A percentile compares a stretch with the other conserved stretches of the same genome.
phyloP scores from a whole-genome alignment of 2,113 vertebrate species.

The Prunella himalayana region DNA sequence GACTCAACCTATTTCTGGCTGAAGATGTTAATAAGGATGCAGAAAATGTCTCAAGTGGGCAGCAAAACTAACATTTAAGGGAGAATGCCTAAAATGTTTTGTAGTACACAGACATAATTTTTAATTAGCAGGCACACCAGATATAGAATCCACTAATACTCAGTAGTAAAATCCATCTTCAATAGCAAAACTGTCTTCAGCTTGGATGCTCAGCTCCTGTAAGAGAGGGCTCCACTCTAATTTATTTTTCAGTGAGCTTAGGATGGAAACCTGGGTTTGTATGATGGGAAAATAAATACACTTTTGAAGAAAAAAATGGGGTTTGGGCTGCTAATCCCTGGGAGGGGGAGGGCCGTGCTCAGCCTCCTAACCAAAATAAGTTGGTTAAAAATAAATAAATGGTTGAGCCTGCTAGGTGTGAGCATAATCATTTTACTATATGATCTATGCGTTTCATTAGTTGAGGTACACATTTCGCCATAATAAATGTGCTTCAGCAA shows the following conservation, averaged over 20 bases:
- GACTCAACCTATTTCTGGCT: constrained; percentile 38
- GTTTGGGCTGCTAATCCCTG: background rate
- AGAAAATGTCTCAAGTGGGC: constrained; percentile 25
- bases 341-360: background rate
- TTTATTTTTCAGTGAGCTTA: background rate
- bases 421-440: constrained; percentile 71
- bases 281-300: constrained; percentile 31
- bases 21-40: constrained; percentile 58
- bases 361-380: constrained; percentile 3
- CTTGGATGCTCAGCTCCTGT: background rate
- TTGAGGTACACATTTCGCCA: constrained; percentile 66
- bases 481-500: constrained; percentile 76
- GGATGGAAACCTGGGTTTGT: background rate
- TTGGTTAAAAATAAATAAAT: constrained; percentile 62
- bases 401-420: constrained; percentile 64
- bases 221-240: background rate
- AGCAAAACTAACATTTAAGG: background rate
- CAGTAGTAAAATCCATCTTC: background rate
- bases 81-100: constrained; percentile 17
- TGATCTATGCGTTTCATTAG: constrained; percentile 84
- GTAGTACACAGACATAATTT: constrained; percentile 40
- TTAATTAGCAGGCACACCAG: constrained; percentile 34
- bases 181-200: background rate
- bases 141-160: background rate
- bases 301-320: background rate